These are phyloP conservation scores for Drosophila austrosaltans DNA, from an alignment of 2,888 invertebrate genomes.

Conservation along the genomic window DNA sequence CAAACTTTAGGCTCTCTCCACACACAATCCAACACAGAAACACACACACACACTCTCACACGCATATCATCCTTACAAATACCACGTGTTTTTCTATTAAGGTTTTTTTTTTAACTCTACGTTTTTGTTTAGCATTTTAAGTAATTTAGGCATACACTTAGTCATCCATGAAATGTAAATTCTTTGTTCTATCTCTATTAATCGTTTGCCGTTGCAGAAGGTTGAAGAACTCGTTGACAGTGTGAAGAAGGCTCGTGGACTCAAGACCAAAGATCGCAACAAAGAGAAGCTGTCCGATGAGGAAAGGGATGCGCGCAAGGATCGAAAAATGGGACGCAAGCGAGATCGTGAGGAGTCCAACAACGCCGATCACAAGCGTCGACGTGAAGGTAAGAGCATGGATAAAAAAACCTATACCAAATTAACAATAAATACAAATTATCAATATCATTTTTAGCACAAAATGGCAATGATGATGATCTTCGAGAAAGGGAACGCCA, in stretches of 20 bases:
- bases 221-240: slow-evolving; percentile 80
- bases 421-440: not conserved
- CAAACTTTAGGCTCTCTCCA: slow-evolving; percentile 8
- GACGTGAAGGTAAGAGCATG: slow-evolving; percentile 88
- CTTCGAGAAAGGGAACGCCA: slow-evolving; percentile 89
- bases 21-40: slow-evolving; percentile 4
- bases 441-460: slow-evolving; percentile 79
- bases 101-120: not conserved
- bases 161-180: not conserved
- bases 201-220: slow-evolving; percentile 79
- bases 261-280: slow-evolving; percentile 85
- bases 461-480: slow-evolving; percentile 90
- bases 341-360: slow-evolving; percentile 91
- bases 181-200: slow-evolving; percentile 32
- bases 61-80: slow-evolving; percentile 8
- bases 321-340: slow-evolving; percentile 91
- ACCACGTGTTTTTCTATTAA: not conserved
- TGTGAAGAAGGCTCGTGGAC: slow-evolving; percentile 82
- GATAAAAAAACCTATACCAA: not conserved
- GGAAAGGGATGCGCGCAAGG: slow-evolving; percentile 91
- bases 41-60: slow-evolving; percentile 14
- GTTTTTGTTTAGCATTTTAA: not conserved
- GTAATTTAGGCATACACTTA: not conserved
- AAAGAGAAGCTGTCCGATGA: slow-evolving; percentile 89
- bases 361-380: slow-evolving; percentile 89